These are phyloP conservation scores for Octodonta nipae DNA, from an alignment of 2,888 invertebrate species.

Conservation along the genomic window DNA sequence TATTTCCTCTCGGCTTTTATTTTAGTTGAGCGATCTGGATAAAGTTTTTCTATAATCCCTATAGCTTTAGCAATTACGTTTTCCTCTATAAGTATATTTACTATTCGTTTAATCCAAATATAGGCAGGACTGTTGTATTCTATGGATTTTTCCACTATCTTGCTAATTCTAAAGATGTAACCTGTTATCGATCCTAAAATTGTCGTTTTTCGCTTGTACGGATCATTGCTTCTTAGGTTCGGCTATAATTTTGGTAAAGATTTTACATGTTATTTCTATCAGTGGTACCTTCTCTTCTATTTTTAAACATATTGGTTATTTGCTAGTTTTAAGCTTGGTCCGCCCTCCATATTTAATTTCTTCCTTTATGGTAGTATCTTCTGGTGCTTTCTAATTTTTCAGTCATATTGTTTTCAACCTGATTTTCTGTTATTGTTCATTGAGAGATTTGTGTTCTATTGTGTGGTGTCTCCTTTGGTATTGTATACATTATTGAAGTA, in stretches of 20 bases:
- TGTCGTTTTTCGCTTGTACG: neutral
- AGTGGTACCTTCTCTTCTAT: too few species aligned
- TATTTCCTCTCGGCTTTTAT: neutral
- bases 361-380: too few species aligned
- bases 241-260: neutral
- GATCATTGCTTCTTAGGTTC: neutral
- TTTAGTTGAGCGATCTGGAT: neutral
- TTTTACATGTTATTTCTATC: neutral
- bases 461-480: too few species aligned
- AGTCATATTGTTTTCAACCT: too few species aligned
- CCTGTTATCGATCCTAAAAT: neutral
- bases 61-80: neutral
- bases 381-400: too few species aligned
- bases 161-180: neutral
- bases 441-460: too few species aligned
- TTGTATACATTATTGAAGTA: too few species aligned
- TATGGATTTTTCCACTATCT: neutral
- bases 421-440: too few species aligned
- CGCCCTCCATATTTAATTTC: too few species aligned
- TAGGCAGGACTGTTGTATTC: neutral
- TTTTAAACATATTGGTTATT: too few species aligned
- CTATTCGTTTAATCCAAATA: neutral
- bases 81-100: neutral
- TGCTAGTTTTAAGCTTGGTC: too few species aligned
- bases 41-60: neutral